These are phyloP conservation scores for Sinotaia quadrata DNA, from an alignment of 2,888 invertebrate species.

Conservation along the genomic window DNA sequence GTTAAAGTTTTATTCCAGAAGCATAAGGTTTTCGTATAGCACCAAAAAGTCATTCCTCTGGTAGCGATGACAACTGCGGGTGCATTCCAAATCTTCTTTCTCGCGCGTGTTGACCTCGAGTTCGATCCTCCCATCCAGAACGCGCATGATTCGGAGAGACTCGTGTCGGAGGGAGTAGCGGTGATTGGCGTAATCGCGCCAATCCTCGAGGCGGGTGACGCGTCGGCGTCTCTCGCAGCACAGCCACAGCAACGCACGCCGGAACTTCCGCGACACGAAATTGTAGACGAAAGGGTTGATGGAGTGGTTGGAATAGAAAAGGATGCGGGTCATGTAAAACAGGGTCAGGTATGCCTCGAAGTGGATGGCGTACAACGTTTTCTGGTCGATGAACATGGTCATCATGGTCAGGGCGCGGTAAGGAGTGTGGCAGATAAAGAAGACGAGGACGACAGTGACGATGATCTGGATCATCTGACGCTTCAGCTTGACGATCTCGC, in stretches of 20 bases:
- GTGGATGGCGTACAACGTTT: slow-evolving; percentile 25
- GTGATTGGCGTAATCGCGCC: slow-evolving; percentile 28
- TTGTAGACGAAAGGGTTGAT: slow-evolving; percentile 48
- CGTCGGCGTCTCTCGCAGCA: slow-evolving; percentile 36
- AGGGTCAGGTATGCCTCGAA: slow-evolving; percentile 37
- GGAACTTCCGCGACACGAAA: slow-evolving; percentile 45
- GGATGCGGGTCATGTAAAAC: slow-evolving; percentile 40
- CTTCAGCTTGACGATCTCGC: slow-evolving; percentile 38
- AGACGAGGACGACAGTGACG: slow-evolving; percentile 43
- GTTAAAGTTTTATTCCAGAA: slow-evolving; percentile 31
- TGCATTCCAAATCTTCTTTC: slow-evolving; percentile 32
- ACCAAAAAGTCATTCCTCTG: slow-evolving; percentile 45
- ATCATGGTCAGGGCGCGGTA: slow-evolving; percentile 42
- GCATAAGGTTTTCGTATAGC: slow-evolving; percentile 40
- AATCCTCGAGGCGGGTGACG: slow-evolving; percentile 31
- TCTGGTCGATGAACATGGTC: slow-evolving; percentile 36
- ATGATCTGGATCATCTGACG: slow-evolving; percentile 47
- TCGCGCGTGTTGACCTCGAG: slow-evolving; percentile 31
- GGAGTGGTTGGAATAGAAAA: slow-evolving; percentile 45
- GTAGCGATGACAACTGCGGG: slow-evolving; percentile 29
- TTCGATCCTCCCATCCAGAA: slow-evolving; percentile 9
- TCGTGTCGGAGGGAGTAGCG: slow-evolving; percentile 17
- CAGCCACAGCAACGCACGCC: slow-evolving; percentile 40
- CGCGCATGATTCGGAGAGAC: neutral
- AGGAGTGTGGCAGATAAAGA: slow-evolving; percentile 47